Evolutionary conservation across 2,113 vertebrate species (phyloP), one percentile per base, ranked within the genome.

Genomic region (Nettapus auritus): DNA sequence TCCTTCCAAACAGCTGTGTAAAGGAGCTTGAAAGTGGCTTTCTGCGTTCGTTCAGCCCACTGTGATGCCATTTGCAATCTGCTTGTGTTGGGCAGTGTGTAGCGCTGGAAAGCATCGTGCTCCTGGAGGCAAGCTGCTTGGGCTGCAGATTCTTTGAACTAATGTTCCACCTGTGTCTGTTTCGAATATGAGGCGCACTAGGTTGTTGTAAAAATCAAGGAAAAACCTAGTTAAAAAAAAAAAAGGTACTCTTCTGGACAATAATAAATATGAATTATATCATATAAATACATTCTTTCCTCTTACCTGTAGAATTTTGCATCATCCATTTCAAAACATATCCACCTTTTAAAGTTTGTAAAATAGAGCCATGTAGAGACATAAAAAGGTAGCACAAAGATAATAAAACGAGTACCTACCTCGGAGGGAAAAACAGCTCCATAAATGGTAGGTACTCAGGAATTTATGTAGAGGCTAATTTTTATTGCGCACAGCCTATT

Each of bases 31-130:
- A 11, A 50, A 53, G 53, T 8, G 63, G 40, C 29, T 67, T 16
- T 33, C 31, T 18, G 4, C 2, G 1, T 52, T 84, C 4, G 0
- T 22, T 25, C 10, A 21, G 3, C 33, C 28, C 28, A 0, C 9
- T 38, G 3, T 6, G 33, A 21, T 0, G 4, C 19, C 1, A 0
- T 34, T 52, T 18, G 25, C n/a, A 36, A 46, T 40, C 79, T 46
- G 40, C 33, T 48, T 21, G 48, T 25, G 11, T 4, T 17, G 36
- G 0, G 4, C 46, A 68, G 17, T 36, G 1, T 4, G 3, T 6
- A 7, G 53, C 5, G 3, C 38, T 63, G 64, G 69, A 5, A 34
- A 48, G 66, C 44, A 8, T 8, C 22, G 0, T 0, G 0, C 52
- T 26, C 34, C 59, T 10, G 3, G 26, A 25, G 46, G 17, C 20